Conservation (phyloP, 2,113 vertebrate genomes). For the Lepisosteus osseus region DNA sequence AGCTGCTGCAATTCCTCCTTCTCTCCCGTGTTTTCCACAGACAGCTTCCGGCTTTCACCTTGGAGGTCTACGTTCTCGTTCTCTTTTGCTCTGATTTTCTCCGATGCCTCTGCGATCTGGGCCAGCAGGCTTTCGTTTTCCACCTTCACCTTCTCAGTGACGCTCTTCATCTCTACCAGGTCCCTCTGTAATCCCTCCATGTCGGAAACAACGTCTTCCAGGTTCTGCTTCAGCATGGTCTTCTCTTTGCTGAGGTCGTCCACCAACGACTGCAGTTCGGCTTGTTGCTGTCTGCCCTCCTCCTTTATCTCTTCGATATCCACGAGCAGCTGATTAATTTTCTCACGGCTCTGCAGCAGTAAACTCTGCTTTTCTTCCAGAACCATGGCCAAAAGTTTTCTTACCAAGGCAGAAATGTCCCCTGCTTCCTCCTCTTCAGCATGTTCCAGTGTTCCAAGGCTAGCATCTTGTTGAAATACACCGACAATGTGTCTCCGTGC, state of each 20-base stretch:
- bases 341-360: slow-evolving; percentile 54
- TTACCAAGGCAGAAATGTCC: slow-evolving; percentile 51
- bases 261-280: slow-evolving; percentile 65
- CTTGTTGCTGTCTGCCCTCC: slow-evolving; percentile 44
- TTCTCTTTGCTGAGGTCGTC: slow-evolving; percentile 72
- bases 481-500: slow-evolving; percentile 49
- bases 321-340: slow-evolving; percentile 47
- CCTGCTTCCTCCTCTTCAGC: slow-evolving; percentile 40
- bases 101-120: slow-evolving; percentile 53
- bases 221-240: slow-evolving; percentile 60
- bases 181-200: slow-evolving; percentile 71
- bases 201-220: slow-evolving; percentile 69
- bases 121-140: slow-evolving; percentile 75
- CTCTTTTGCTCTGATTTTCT: slow-evolving; percentile 54
- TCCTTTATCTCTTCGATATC: slow-evolving; percentile 61
- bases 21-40: slow-evolving; percentile 39
- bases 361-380: slow-evolving; percentile 56
- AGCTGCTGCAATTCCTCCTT: slow-evolving; percentile 56
- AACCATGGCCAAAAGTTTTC: slow-evolving; percentile 47
- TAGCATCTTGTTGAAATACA: slow-evolving; percentile 32
- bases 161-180: slow-evolving; percentile 71
- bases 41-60: slow-evolving; percentile 20
- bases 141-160: slow-evolving; percentile 64
- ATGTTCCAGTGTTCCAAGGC: slow-evolving; percentile 40
- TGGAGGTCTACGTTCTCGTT: slow-evolving; percentile 51